Conservation (phyloP, 2,888 invertebrate species). For the Synergus laeviventris region DNA sequence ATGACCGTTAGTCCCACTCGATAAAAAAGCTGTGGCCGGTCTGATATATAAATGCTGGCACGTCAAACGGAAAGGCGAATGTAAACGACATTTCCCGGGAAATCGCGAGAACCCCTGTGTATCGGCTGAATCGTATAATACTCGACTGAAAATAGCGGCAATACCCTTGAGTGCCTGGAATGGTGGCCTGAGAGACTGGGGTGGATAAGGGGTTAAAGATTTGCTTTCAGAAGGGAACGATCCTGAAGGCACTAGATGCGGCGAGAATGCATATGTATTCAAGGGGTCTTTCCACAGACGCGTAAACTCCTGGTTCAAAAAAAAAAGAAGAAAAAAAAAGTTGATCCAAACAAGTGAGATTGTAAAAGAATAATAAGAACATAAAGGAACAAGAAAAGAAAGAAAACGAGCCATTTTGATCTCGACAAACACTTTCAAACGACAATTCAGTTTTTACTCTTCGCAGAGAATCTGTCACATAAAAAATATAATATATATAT, state of each 20-base stretch:
- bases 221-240: slow-evolving; percentile 68
- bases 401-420: neutral
- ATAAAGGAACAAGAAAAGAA: neutral
- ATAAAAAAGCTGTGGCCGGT: slow-evolving; percentile 50
- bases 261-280: slow-evolving; percentile 69
- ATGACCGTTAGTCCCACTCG: slow-evolving; percentile 51
- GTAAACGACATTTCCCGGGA: slow-evolving; percentile 65
- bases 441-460: too few relatives aligned
- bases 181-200: slow-evolving; percentile 58
- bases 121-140: slow-evolving; percentile 53
- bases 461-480: too few relatives aligned
- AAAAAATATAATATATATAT: too few relatives aligned
- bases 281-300: slow-evolving; percentile 61
- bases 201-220: slow-evolving; percentile 66
- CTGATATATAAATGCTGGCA: slow-evolving; percentile 54
- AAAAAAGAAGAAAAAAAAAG: neutral
- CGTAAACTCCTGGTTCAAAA: slow-evolving; percentile 51
- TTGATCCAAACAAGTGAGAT: neutral
- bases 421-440: too few relatives aligned
- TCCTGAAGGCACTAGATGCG: slow-evolving; percentile 63
- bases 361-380: neutral
- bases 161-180: slow-evolving; percentile 72
- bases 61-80: slow-evolving; percentile 59
- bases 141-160: slow-evolving; percentile 66
- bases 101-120: slow-evolving; percentile 55